A percentile compares a stretch with the other conserved stretches of the same genome.
phyloP scores from a whole-genome alignment of 2,888 invertebrate species.

The Dorcus parallelipipedus region DNA sequence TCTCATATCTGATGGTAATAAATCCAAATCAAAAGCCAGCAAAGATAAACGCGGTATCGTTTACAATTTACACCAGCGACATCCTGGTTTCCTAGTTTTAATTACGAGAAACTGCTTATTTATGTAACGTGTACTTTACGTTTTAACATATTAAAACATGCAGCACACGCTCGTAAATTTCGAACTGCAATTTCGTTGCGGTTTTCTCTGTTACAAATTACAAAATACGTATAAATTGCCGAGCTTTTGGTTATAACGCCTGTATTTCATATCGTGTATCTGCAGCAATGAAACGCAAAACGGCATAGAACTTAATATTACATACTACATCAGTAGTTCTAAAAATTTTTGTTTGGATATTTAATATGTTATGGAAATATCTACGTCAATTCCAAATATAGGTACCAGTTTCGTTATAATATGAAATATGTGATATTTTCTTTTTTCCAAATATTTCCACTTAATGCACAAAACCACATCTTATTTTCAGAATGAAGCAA shows the following conservation, averaged over 20 bases:
- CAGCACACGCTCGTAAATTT: slow-evolving; percentile 39
- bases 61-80: slow-evolving; percentile 12
- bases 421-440: too few species aligned
- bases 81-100: slow-evolving; percentile 31
- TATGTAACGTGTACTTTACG: slow-evolving; percentile 37
- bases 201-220: slow-evolving; percentile 35
- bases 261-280: not conserved
- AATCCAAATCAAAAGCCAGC: slow-evolving; percentile 1
- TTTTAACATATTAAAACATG: slow-evolving; percentile 39
- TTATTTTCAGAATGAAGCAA: too few species aligned
- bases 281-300: not conserved
- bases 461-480: too few species aligned
- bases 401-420: too few species aligned
- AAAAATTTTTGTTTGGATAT: too few species aligned
- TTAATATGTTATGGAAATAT: too few species aligned
- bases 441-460: too few species aligned
- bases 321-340: too few species aligned
- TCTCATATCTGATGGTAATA: not conserved
- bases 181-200: slow-evolving; percentile 37
- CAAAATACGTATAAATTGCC: slow-evolving; percentile 29
- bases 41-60: slow-evolving; percentile 11
- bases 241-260: slow-evolving; percentile 1
- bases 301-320: too few species aligned
- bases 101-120: slow-evolving; percentile 39
- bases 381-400: too few species aligned